Percentiles rank a stretch among this genome's conserved stretches.
These are phyloP conservation scores for Rhea americana DNA, from an alignment of 2,113 vertebrate genomes.

Conservation along the genomic window DNA sequence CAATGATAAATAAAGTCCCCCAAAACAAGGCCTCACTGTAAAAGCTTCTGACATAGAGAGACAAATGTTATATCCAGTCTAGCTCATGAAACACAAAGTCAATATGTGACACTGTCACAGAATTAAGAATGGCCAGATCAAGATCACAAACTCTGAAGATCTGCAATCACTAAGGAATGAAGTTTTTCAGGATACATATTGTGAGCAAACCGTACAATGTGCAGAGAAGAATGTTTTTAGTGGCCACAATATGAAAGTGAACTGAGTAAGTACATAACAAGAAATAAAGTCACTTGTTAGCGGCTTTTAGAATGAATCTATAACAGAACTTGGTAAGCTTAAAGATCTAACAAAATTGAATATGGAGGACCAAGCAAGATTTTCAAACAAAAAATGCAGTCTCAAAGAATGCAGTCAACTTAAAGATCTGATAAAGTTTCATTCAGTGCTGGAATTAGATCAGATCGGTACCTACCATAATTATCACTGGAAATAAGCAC, in stretches of 20 bases:
- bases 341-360: background rate
- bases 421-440: background rate
- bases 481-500: background rate
- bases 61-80: background rate
- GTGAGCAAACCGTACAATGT: background rate
- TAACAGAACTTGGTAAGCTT: background rate
- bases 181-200: background rate
- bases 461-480: background rate
- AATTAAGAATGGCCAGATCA: background rate
- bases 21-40: background rate
- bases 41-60: background rate
- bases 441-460: background rate
- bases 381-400: background rate
- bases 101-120: background rate
- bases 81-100: background rate
- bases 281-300: background rate
- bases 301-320: background rate
- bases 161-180: background rate
- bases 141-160: background rate
- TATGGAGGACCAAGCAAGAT: background rate
- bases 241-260: background rate
- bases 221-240: background rate
- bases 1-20: background rate
- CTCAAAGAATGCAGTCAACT: rapidly evolving
- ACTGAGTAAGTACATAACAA: background rate